phyloP scores from a whole-genome alignment of 1,140 invertebrate species.

The Coenobita brevimanus region DNA sequence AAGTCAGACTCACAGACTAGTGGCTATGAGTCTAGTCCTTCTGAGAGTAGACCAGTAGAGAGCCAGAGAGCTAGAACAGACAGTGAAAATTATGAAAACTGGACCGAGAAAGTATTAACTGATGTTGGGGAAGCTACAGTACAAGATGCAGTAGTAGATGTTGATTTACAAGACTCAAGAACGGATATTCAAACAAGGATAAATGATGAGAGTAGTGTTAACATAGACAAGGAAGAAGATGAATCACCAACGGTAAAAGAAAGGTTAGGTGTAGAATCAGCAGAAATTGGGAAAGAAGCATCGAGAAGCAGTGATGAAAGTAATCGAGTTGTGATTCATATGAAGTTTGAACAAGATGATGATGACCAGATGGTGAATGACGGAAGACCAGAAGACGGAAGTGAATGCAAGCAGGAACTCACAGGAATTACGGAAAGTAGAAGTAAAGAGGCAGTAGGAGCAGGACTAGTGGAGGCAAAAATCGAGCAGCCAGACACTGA shows the following conservation, averaged over 20 bases:
- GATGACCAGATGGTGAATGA: no score
- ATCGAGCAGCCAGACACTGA: background rate
- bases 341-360: background rate
- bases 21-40: constrained; percentile 54
- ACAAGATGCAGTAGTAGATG: no score
- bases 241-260: background rate
- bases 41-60: constrained; percentile 19
- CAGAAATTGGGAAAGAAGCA: background rate
- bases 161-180: background rate
- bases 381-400: background rate
- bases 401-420: background rate
- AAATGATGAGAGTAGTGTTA: background rate
- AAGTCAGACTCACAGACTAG: constrained; percentile 58
- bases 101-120: background rate
- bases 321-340: background rate
- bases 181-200: background rate
- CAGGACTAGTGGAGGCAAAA: no score
- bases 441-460: background rate
- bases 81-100: background rate
- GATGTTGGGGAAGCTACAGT: background rate
- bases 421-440: background rate
- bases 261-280: background rate
- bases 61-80: background rate
- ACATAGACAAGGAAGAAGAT: background rate
- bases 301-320: background rate